These are phyloP conservation scores for Nomada fabriciana DNA, from an alignment of 2,888 invertebrate genomes.

Conservation along the genomic window DNA sequence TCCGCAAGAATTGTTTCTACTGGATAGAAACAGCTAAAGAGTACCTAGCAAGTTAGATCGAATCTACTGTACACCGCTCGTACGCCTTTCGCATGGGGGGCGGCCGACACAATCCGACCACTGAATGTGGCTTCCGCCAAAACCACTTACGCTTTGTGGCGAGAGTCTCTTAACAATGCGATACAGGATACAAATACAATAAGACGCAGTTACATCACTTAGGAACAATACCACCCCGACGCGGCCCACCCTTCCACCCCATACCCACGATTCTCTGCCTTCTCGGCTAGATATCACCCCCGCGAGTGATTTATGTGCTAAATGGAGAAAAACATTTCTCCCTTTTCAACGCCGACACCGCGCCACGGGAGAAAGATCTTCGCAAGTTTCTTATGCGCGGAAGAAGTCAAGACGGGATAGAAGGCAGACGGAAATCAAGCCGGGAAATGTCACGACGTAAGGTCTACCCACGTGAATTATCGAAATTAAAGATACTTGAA, in stretches of 20 bases:
- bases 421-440: slow-evolving; percentile 68
- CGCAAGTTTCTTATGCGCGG: slow-evolving; percentile 65
- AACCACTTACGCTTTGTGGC: slow-evolving; percentile 85
- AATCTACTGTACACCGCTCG: slow-evolving; percentile 70
- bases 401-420: slow-evolving; percentile 61
- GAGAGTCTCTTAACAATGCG: slow-evolving; percentile 84
- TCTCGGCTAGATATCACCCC: slow-evolving; percentile 66
- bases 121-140: slow-evolving; percentile 84
- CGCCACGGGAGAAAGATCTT: slow-evolving; percentile 62
- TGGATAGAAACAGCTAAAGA: not conserved
- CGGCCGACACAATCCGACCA: slow-evolving; percentile 81
- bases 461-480: slow-evolving; percentile 62
- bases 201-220: slow-evolving; percentile 85
- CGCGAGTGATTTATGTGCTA: slow-evolving; percentile 82
- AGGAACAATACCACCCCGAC: slow-evolving; percentile 82
- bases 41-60: slow-evolving; percentile 71
- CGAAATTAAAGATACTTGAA: slow-evolving; percentile 43
- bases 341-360: slow-evolving; percentile 72
- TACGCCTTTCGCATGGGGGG: slow-evolving; percentile 68
- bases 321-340: slow-evolving; percentile 84
- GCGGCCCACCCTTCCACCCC: slow-evolving; percentile 61
- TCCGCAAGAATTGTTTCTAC: not conserved
- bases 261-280: slow-evolving; percentile 48
- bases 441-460: slow-evolving; percentile 65
- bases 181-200: slow-evolving; percentile 85